Conservation (phyloP, 2,113 vertebrate genomes). For the Melozone crissalis region DNA sequence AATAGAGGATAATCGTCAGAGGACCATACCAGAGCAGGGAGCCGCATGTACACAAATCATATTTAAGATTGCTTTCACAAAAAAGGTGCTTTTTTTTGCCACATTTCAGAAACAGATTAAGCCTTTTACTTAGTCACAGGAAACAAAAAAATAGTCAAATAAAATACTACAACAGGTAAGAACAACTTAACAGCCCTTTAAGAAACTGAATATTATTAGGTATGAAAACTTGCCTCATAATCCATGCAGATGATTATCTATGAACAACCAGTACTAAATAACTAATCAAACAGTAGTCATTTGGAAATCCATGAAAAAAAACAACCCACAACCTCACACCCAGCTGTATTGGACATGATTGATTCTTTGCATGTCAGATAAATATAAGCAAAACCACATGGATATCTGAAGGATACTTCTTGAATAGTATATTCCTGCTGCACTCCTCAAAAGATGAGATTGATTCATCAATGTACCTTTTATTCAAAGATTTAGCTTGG, state of each 20-base stretch:
- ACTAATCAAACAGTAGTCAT: background rate
- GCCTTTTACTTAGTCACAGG: background rate
- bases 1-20: background rate
- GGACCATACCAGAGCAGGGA: background rate
- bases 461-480: background rate
- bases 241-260: background rate
- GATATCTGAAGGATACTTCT: background rate
- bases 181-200: background rate
- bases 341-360: background rate
- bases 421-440: background rate
- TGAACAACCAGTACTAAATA: background rate
- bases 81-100: background rate
- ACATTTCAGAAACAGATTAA: background rate
- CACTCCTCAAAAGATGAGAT: background rate
- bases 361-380: background rate
- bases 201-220: background rate
- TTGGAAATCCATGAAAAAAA: background rate
- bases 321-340: background rate
- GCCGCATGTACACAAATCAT: rapidly evolving
- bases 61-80: background rate
- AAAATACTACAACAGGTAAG: background rate
- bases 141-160: background rate
- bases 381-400: background rate
- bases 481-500: background rate
- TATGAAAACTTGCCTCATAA: background rate